Evolutionary conservation across 2,113 vertebrate species (phyloP), one percentile per base, ranked within the genome.

Genomic region (Xyliphius kryptos): DNA sequence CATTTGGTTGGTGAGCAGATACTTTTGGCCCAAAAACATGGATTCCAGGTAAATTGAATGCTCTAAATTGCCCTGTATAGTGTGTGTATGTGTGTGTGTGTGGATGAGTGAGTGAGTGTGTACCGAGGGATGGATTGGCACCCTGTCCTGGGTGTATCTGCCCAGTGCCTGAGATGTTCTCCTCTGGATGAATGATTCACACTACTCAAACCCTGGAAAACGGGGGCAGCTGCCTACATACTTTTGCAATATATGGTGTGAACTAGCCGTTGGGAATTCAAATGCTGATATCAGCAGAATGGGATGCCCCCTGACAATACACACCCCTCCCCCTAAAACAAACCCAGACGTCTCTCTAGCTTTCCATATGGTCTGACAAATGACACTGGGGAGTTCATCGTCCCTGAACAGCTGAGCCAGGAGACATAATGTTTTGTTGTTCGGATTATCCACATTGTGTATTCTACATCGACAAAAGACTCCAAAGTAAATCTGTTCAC

Each of bases 361-460:
- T 32, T 17, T 63, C 54, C 70, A 63, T 63, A 68, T 68, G 65
- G 41, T 59, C 44, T 3, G 36, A 48, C 19, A 11, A 55, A 71
- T 55, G 43, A 67, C 69, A 67, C 48, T 12, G 37, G 63, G 52
- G 46, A 61, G n/a, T 17, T 46, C 9, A 19, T 15, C 40, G 11
- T 44, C 54, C 49, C n/a, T 37, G 59, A 51, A 59, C 59, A 58
- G 37, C 26, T 38, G 36, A 63, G 49, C 19, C 36, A 22, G 36
- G 38, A 8, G 8, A 40, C 60, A 22, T 38, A 58, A 71, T 61
- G 43, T 48, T 26, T 52, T 57, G 9, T 36, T 54, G 37, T 59
- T 54, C 37, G 47, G 43, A 17, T 32, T 32, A 32, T 21, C 37
- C 22, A 54, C 16, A 53, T 22, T 62, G 60, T 44, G 5, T 13